Conservation (phyloP, 2,797 vertebrate genomes). For the Hemitrygon akajei region DNA sequence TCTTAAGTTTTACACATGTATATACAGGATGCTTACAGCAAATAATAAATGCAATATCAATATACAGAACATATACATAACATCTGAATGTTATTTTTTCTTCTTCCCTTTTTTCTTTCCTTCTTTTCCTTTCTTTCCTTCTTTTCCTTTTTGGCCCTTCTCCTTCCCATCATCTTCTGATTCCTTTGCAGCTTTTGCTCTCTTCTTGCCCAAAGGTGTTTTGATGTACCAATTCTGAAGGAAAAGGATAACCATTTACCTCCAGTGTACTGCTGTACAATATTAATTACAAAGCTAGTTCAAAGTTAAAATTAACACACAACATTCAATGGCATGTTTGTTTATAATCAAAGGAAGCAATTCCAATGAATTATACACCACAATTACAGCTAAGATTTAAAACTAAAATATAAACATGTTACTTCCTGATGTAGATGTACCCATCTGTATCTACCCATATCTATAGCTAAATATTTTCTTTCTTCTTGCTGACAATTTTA, state of each 20-base stretch:
- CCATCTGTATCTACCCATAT: neutral
- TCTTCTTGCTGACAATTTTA: neutral
- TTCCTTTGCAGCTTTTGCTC: constrained; percentile 43
- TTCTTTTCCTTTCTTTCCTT: constrained; percentile 42
- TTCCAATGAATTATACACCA: constrained; percentile 34
- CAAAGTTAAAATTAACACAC: constrained; percentile 44
- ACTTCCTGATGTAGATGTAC: neutral
- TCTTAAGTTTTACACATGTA: neutral
- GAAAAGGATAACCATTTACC: constrained; percentile 40
- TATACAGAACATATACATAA: neutral
- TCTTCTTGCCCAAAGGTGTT: constrained; percentile 64
- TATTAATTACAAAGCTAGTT: constrained; percentile 40
- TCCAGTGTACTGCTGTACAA: constrained; percentile 40
- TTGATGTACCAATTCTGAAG: constrained; percentile 69
- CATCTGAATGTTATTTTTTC: neutral
- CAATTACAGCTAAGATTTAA: neutral
- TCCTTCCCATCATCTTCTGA: constrained; percentile 44
- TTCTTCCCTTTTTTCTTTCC: constrained; percentile 46
- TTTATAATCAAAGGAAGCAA: constrained; percentile 42
- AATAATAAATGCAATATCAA: neutral
- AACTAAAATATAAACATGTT: neutral
- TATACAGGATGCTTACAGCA: neutral
- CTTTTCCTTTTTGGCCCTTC: constrained; percentile 46
- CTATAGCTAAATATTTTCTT: neutral
- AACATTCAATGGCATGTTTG: constrained; percentile 44